Percentiles rank a stretch among this genome's conserved stretches.
phyloP scores from a whole-genome alignment of 2,797 vertebrate genomes.

The Neosilurus mollespiculum region DNA sequence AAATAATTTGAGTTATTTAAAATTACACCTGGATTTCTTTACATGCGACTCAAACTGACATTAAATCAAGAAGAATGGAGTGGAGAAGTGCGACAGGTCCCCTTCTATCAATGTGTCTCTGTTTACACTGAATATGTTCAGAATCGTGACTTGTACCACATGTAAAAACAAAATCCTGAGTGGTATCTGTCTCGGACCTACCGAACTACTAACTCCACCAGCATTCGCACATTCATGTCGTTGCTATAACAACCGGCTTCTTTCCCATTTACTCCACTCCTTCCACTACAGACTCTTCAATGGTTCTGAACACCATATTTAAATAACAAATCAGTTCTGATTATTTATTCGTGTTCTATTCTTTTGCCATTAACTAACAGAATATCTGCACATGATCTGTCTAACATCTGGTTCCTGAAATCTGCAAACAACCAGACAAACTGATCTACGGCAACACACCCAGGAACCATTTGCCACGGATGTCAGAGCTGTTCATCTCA shows the following conservation, averaged over 20 bases:
- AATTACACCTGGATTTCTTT: neutral
- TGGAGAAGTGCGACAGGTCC: neutral
- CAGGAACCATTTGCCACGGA: neutral
- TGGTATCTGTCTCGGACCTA: neutral
- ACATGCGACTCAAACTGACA: neutral
- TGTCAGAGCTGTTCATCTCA: conserved; percentile 6
- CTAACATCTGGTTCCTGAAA: neutral
- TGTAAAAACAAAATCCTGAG: neutral
- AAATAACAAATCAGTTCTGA: neutral
- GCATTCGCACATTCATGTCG: neutral
- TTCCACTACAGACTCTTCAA: neutral
- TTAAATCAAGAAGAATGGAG: neutral
- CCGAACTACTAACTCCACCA: neutral
- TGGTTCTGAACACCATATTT: neutral
- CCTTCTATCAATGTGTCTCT: neutral
- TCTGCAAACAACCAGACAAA: neutral
- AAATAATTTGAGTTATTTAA: neutral
- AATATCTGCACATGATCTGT: neutral
- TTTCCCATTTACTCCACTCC: neutral
- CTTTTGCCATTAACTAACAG: neutral
- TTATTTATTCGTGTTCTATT: neutral
- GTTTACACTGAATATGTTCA: neutral
- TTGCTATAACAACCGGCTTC: conserved; percentile 4
- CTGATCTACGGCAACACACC: neutral
- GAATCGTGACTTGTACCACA: neutral